A percentile compares a stretch with the other conserved stretches of the same genome.
Evolutionary conservation across 2,888 invertebrate species (phyloP).

Genomic region (Luperina testacea): DNA sequence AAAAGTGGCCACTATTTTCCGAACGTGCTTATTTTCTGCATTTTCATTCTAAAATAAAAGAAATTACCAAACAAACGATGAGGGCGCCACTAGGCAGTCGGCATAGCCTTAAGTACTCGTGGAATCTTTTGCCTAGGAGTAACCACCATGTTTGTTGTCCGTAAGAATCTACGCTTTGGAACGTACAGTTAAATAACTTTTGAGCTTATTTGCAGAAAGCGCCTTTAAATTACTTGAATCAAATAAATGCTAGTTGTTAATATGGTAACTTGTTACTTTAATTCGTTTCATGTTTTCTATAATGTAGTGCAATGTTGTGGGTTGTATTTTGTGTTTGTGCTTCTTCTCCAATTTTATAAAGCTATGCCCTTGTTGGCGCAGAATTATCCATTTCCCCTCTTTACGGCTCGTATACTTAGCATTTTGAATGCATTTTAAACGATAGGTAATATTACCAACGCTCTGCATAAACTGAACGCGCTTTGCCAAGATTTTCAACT

Average conservation of each 20-base stretch:
- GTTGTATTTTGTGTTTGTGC: background rate
- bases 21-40: no score
- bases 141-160: background rate
- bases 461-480: background rate
- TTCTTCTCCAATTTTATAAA: background rate
- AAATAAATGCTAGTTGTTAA: background rate
- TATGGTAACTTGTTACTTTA: background rate
- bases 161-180: background rate
- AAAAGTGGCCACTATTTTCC: no score
- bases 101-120: constrained; percentile 7
- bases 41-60: no score
- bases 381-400: background rate
- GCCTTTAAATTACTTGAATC: background rate
- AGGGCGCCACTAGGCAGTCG: no score
- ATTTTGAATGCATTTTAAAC: background rate
- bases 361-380: no score
- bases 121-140: constrained; percentile 14
- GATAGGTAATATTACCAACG: background rate
- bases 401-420: background rate
- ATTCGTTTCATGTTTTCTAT: background rate
- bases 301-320: background rate
- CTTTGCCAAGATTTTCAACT: background rate
- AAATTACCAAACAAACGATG: no score
- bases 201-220: background rate
- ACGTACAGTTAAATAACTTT: background rate